Evolutionary conservation across 1,140 invertebrate species (phyloP).

Genomic region (Dendroctonus valens): DNA sequence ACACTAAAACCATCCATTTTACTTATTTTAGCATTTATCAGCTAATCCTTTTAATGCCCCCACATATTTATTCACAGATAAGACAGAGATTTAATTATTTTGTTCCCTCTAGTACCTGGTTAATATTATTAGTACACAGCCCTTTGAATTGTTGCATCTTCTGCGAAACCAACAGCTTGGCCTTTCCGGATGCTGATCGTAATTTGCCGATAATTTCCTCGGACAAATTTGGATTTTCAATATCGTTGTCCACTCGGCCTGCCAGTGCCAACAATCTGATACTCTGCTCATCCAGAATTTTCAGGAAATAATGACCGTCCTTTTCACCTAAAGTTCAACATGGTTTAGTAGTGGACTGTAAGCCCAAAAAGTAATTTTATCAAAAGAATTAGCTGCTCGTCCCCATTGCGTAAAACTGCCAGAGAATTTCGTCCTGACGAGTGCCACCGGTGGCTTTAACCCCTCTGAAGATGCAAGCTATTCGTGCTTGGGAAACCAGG

Average conservation of each 20-base stretch:
- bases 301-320: constrained; percentile 75
- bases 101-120: constrained; percentile 52
- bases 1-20: constrained; percentile 50
- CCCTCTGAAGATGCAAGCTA: too few species aligned
- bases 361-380: too few species aligned
- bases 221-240: constrained; percentile 56
- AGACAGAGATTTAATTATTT: not conserved
- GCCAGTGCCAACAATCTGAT: constrained; percentile 66
- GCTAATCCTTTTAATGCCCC: too few species aligned
- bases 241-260: constrained; percentile 63
- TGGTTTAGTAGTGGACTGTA: not conserved
- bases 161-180: constrained; percentile 80
- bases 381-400: too few species aligned
- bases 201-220: constrained; percentile 82
- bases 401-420: too few species aligned
- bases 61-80: too few species aligned
- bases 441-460: too few species aligned
- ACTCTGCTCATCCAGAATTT: constrained; percentile 72
- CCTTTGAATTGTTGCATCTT: constrained; percentile 94
- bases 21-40: too few species aligned
- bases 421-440: too few species aligned
- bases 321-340: constrained; percentile 45
- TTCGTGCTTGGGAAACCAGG: too few species aligned
- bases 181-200: constrained; percentile 86
- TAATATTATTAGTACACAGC: constrained; percentile 75